A percentile compares a stretch with the other conserved stretches of the same genome.
Conservation (phyloP, 2,113 vertebrate genomes). For the Clupea harengus region DNA sequence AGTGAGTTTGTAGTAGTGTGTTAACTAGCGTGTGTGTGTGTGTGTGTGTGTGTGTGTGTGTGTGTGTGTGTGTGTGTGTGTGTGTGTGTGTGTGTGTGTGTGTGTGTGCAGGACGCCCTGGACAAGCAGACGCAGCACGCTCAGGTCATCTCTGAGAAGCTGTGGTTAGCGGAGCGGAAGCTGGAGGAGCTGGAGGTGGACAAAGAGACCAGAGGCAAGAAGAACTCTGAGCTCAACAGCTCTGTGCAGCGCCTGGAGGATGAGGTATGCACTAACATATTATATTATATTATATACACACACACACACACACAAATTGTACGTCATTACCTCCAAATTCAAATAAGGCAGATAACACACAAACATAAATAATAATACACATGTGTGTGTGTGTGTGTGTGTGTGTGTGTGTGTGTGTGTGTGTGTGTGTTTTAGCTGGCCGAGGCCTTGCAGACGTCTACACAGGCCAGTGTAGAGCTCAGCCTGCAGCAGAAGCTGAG, state of each 20-base stretch:
- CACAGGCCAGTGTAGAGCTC: slow-evolving; percentile 54
- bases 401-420: background rate
- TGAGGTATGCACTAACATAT: slow-evolving; percentile 57
- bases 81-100: slow-evolving; percentile 12
- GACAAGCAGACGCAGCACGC: slow-evolving; percentile 68
- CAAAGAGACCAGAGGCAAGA: slow-evolving; percentile 62
- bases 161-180: slow-evolving; percentile 70
- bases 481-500: slow-evolving; percentile 70
- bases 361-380: too few relatives aligned
- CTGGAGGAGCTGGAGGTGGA: slow-evolving; percentile 67
- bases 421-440: slow-evolving; percentile 53
- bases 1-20: background rate
- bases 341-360: too few relatives aligned
- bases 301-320: background rate
- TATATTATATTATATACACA: background rate
- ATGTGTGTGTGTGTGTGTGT: slow-evolving; percentile 9
- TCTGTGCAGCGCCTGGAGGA: slow-evolving; percentile 62
- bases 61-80: background rate
- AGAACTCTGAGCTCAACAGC: slow-evolving; percentile 54
- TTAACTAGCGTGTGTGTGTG: background rate
- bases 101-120: slow-evolving; percentile 65
- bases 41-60: background rate
- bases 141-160: slow-evolving; percentile 66
- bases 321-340: too few relatives aligned
- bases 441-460: slow-evolving; percentile 55